Percentiles rank a stretch among this genome's conserved stretches.
Conservation (phyloP, 1,140 invertebrate genomes). For the Steinernema khuongi region DNA sequence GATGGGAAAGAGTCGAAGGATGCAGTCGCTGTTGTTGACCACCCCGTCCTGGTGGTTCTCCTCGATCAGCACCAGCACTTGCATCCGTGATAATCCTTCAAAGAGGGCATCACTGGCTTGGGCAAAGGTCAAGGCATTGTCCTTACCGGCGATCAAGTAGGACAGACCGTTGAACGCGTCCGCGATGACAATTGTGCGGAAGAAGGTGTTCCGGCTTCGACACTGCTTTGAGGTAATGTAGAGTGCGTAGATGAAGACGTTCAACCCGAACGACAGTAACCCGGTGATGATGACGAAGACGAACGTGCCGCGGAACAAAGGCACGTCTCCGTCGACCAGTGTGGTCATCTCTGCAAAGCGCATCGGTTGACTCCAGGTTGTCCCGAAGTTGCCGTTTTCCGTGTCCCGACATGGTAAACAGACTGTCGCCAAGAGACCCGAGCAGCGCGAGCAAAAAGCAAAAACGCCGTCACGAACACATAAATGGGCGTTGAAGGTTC, state of each 20-base stretch:
- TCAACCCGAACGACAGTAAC: conserved; percentile 9
- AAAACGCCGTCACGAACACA: background rate
- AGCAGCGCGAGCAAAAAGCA: too few relatives aligned
- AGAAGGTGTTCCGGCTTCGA: background rate
- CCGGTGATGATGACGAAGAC: background rate
- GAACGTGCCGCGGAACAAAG: background rate
- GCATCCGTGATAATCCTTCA: background rate
- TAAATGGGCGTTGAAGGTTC: background rate
- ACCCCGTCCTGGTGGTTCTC: background rate
- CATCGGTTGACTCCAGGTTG: too few relatives aligned
- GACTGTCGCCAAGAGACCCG: too few relatives aligned
- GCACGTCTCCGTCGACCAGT: background rate
- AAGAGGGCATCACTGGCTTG: background rate
- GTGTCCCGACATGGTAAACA: background rate
- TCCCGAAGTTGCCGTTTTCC: too few relatives aligned
- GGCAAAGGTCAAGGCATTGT: background rate
- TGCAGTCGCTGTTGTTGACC: background rate
- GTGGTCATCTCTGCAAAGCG: background rate
- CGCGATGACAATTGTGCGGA: background rate
- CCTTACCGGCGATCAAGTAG: background rate
- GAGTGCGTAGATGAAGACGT: background rate
- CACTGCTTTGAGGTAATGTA: conserved; percentile 5
- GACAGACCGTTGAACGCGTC: conserved; percentile 1
- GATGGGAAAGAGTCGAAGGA: background rate
- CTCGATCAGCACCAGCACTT: background rate